Evolutionary conservation across 2,113 vertebrate species (phyloP).

Genomic region (Monarcha castaneiventris): DNA sequence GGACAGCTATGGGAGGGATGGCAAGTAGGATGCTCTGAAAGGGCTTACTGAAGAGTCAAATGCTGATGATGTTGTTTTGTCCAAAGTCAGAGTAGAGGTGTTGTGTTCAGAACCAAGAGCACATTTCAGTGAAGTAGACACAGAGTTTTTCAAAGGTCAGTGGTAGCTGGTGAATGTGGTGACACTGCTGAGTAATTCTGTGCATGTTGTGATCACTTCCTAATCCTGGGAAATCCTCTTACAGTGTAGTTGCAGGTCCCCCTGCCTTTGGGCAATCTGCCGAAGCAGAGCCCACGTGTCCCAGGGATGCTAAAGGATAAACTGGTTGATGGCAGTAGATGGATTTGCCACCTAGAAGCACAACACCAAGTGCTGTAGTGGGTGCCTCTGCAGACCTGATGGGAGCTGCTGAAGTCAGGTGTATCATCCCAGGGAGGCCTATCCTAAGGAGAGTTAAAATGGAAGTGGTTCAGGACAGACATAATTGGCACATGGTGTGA

Average conservation of each 20-base stretch:
- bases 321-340: background rate
- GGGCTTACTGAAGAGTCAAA: background rate
- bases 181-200: background rate
- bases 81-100: background rate
- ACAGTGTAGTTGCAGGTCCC: background rate
- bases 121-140: background rate
- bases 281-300: background rate
- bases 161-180: background rate
- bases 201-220: background rate
- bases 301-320: background rate
- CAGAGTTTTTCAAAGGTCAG: background rate
- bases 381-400: background rate
- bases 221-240: background rate
- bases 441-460: background rate
- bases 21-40: background rate
- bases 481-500: background rate
- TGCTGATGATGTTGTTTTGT: background rate
- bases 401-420: background rate
- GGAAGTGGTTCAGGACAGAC: background rate
- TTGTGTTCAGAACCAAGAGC: background rate
- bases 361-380: background rate
- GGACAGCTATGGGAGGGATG: background rate
- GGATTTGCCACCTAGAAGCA: background rate
- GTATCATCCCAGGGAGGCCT: background rate
- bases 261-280: background rate